phyloP scores from a whole-genome alignment of 2,888 invertebrate species.

The Orchesella flavescens region DNA sequence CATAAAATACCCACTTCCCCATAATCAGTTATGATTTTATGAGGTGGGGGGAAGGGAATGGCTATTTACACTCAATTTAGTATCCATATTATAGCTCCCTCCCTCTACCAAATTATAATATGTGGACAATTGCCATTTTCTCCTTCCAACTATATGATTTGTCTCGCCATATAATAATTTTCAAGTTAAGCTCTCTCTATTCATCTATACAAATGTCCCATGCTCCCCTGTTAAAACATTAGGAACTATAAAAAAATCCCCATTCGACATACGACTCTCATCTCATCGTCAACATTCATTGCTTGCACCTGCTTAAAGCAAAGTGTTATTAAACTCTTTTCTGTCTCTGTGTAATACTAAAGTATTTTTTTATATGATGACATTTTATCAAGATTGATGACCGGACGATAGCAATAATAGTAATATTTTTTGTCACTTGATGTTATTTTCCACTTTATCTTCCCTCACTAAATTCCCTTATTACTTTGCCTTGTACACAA shows the following conservation, averaged over 20 bases:
- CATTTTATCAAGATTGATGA: conserved; percentile 53
- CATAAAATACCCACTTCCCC: conserved; percentile 32
- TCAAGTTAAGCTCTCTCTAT: too few relatives aligned
- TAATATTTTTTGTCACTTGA: conserved; percentile 41
- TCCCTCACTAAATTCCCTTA: background rate
- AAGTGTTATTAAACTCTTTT: too few relatives aligned
- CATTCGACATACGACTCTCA: too few relatives aligned
- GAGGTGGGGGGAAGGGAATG: conserved; percentile 36
- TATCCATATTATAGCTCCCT: background rate
- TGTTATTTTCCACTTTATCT: conserved; percentile 26
- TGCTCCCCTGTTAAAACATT: too few relatives aligned
- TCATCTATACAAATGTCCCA: too few relatives aligned
- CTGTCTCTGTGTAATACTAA: too few relatives aligned
- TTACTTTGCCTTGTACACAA: background rate
- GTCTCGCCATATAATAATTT: too few relatives aligned
- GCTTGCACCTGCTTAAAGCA: too few relatives aligned
- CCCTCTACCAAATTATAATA: background rate
- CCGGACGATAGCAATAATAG: conserved; percentile 35
- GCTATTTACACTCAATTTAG: conserved; percentile 54
- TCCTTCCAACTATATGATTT: too few relatives aligned
- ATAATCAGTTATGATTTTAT: conserved; percentile 37
- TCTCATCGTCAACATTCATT: too few relatives aligned
- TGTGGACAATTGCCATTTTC: too few relatives aligned
- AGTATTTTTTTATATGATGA: conserved; percentile 6
- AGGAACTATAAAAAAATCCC: too few relatives aligned